Conservation (phyloP, 2,888 invertebrate species). For the Caenorhabditis plicata region DNA sequence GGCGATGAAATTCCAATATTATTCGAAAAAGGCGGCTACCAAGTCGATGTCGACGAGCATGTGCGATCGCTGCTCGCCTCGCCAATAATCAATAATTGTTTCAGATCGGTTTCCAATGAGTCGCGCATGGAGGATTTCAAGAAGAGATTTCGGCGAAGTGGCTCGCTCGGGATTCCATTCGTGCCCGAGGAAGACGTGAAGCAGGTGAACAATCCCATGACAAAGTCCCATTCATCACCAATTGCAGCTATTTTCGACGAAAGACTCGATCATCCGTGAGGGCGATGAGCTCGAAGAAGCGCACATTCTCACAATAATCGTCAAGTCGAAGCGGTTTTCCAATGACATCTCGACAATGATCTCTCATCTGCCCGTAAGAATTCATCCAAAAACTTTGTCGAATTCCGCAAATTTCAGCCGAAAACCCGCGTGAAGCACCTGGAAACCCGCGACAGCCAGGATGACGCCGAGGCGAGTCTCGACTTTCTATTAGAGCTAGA, state of each 20-base stretch:
- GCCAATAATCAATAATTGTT: neutral
- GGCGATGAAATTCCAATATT: constrained; percentile 62
- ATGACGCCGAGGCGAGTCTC: constrained; percentile 32
- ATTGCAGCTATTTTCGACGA: constrained; percentile 13
- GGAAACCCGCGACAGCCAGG: constrained; percentile 48
- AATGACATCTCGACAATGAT: constrained; percentile 51
- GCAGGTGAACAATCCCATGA: constrained; percentile 7
- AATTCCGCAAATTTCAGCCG: too few species aligned
- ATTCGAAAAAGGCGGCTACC: constrained; percentile 48
- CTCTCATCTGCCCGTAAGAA: constrained; percentile 47
- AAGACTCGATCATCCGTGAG: constrained; percentile 28
- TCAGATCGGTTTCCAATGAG: constrained; percentile 22
- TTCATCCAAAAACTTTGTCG: neutral
- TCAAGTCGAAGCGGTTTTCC: constrained; percentile 43
- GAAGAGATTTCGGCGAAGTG: constrained; percentile 62
- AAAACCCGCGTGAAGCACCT: constrained; percentile 45
- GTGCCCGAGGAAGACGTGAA: constrained; percentile 63
- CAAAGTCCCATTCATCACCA: neutral
- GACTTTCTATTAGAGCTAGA: constrained; percentile 49
- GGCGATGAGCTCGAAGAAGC: constrained; percentile 52
- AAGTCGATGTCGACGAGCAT: constrained; percentile 43
- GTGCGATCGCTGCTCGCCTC: constrained; percentile 17
- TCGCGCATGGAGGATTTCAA: constrained; percentile 62
- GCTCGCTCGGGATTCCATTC: constrained; percentile 64
- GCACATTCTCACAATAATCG: constrained; percentile 56